phyloP scores from a whole-genome alignment of 1,140 invertebrate species.

The Diabrotica virgifera region DNA sequence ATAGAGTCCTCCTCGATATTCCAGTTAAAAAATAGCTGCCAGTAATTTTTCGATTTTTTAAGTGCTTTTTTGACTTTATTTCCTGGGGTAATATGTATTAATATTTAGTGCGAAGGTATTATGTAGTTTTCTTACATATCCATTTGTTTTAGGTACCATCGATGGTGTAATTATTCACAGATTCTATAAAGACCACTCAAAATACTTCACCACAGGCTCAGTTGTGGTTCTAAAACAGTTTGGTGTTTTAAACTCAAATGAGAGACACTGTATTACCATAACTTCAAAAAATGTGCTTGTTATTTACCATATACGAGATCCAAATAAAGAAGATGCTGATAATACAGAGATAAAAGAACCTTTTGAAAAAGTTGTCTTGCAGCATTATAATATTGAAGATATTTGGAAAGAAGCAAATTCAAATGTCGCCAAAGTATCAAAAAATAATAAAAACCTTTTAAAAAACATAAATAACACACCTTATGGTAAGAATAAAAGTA shows the following conservation, averaged over 20 bases:
- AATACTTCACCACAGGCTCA: slow-evolving; percentile 23
- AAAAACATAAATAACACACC: no score
- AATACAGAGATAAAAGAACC: neutral
- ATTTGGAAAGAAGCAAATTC: slow-evolving; percentile 14
- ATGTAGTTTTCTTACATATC: no score
- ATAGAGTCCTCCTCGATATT: no score
- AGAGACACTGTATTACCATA: slow-evolving; percentile 30
- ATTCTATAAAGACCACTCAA: slow-evolving; percentile 24
- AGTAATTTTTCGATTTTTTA: no score
- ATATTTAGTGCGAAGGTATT: no score
- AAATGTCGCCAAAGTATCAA: slow-evolving; percentile 1
- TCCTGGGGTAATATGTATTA: no score
- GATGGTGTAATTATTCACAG: slow-evolving; percentile 27
- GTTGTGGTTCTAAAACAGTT: slow-evolving; percentile 27
- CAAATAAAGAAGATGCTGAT: neutral
- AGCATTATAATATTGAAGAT: slow-evolving; percentile 15
- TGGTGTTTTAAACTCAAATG: slow-evolving; percentile 24
- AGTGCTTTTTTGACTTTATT: no score
- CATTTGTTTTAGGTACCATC: slow-evolving; percentile 26
- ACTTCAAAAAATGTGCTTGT: slow-evolving; percentile 27
- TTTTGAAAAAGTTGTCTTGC: slow-evolving; percentile 21
- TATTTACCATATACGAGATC: slow-evolving; percentile 21
- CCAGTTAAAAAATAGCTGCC: no score
- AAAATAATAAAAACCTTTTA: neutral
- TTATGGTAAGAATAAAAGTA: no score